phyloP scores from a whole-genome alignment of 2,888 invertebrate species.

The Euspilapteryx auroguttella region DNA sequence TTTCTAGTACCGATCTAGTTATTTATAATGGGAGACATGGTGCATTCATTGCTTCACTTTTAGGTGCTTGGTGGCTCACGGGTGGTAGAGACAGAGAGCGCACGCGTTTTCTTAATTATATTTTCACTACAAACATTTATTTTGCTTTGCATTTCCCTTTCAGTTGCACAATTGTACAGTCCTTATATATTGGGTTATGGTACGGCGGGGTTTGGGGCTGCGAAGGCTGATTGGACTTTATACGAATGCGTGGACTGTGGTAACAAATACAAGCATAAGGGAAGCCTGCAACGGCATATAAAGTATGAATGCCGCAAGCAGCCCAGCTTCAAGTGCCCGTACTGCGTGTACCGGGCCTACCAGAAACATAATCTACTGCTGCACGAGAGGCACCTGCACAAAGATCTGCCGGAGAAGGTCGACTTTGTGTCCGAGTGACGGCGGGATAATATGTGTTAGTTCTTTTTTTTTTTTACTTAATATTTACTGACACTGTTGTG shows the following conservation, averaged over 20 bases:
- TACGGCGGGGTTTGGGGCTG: constrained; percentile 40
- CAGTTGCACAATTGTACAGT: constrained; percentile 60
- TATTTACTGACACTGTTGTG: too few species aligned
- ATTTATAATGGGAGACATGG: constrained; percentile 62
- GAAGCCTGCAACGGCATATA: constrained; percentile 75
- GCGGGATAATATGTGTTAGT: too few species aligned
- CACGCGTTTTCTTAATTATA: neutral
- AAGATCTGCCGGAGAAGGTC: constrained; percentile 57
- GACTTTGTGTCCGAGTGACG: constrained; percentile 57
- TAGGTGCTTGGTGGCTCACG: constrained; percentile 25
- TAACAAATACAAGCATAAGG: constrained; percentile 81
- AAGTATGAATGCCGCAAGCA: constrained; percentile 75
- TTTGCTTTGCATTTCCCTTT: too few species aligned
- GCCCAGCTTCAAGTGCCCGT: constrained; percentile 70
- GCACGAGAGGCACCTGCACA: constrained; percentile 55
- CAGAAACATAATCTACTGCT: constrained; percentile 65
- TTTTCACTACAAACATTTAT: neutral
- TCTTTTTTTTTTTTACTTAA: too few species aligned
- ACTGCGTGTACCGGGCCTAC: constrained; percentile 69
- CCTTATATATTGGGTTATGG: constrained; percentile 60
- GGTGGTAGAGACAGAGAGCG: neutral
- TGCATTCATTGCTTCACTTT: constrained; percentile 51
- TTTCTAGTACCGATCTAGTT: too few species aligned
- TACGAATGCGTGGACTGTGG: constrained; percentile 73
- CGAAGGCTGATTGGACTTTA: constrained; percentile 47